A percentile compares a stretch with the other conserved stretches of the same genome.
Conservation (phyloP, 2,888 invertebrate species). For the Pandemis corylana region DNA sequence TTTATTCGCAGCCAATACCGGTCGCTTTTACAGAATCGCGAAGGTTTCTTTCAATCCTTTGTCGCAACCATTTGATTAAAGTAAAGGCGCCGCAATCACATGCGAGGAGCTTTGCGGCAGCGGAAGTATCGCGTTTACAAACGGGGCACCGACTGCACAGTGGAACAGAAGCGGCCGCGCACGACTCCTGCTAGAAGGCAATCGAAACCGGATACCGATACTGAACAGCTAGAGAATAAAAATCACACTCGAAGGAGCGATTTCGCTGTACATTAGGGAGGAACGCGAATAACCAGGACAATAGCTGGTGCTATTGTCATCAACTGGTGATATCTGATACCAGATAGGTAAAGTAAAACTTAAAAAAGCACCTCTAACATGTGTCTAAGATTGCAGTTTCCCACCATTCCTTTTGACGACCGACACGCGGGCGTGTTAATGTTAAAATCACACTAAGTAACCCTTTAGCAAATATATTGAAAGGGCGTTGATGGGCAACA, state of each 20-base stretch:
- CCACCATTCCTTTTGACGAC: background rate
- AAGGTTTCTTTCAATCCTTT: slow-evolving; percentile 82
- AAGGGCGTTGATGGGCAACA: background rate
- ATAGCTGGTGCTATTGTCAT: slow-evolving; percentile 25
- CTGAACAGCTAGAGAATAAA: slow-evolving; percentile 42
- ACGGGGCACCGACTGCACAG: slow-evolving; percentile 78
- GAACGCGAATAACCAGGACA: slow-evolving; percentile 18
- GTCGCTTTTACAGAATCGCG: slow-evolving; percentile 69
- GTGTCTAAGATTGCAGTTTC: background rate
- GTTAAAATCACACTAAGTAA: background rate
- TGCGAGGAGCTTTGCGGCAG: slow-evolving; percentile 72
- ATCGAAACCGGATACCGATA: slow-evolving; percentile 69
- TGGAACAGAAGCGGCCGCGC: slow-evolving; percentile 54
- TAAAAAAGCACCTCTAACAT: background rate
- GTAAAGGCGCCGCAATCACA: slow-evolving; percentile 81
- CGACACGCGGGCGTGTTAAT: slow-evolving; percentile 19
- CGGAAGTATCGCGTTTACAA: slow-evolving; percentile 85
- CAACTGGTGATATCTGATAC: slow-evolving; percentile 10
- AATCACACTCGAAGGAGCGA: slow-evolving; percentile 20
- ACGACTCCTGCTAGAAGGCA: slow-evolving; percentile 68
- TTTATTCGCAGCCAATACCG: slow-evolving; percentile 72
- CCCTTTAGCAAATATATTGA: background rate
- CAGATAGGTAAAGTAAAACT: background rate
- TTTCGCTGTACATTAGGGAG: slow-evolving; percentile 17
- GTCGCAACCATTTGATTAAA: slow-evolving; percentile 83